Percentiles rank a stretch among this genome's conserved stretches.
These are phyloP conservation scores for Heliconius cydno DNA, from an alignment of 2,888 invertebrate species.

Conservation along the genomic window DNA sequence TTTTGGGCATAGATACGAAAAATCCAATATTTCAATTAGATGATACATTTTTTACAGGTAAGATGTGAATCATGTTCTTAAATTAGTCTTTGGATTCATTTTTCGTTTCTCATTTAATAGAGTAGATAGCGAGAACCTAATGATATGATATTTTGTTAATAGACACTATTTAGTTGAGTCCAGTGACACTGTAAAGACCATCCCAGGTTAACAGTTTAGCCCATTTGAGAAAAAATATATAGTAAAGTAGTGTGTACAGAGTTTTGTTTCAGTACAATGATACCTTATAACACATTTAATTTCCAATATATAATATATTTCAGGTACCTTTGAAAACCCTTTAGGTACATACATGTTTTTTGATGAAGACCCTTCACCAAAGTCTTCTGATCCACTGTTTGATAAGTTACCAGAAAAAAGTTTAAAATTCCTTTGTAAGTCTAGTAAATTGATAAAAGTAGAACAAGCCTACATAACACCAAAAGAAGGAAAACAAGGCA, in stretches of 20 bases:
- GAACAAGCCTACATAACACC: conserved; percentile 86
- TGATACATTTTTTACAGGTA: conserved; percentile 85
- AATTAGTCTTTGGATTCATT: not conserved
- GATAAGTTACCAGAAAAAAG: conserved; percentile 82
- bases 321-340: conserved; percentile 87
- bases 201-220: no score
- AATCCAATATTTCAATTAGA: conserved; percentile 87
- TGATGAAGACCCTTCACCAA: conserved; percentile 82
- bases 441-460: conserved; percentile 86
- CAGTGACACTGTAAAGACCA: no score
- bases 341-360: conserved; percentile 90
- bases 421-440: conserved; percentile 85
- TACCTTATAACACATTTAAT: not conserved
- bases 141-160: not conserved
- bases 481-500: conserved; percentile 63
- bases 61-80: not conserved
- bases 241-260: not conserved
- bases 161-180: not conserved
- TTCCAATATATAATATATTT: conserved; percentile 12
- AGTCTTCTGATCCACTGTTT: conserved; percentile 77
- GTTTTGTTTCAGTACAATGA: not conserved
- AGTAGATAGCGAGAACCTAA: not conserved
- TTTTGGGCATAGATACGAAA: conserved; percentile 85
- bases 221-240: not conserved
- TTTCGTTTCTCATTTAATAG: not conserved